Percentiles rank a stretch among this genome's conserved stretches.
These are phyloP conservation scores for Colletes latitarsis DNA, from an alignment of 1,140 invertebrate genomes.

Conservation along the genomic window DNA sequence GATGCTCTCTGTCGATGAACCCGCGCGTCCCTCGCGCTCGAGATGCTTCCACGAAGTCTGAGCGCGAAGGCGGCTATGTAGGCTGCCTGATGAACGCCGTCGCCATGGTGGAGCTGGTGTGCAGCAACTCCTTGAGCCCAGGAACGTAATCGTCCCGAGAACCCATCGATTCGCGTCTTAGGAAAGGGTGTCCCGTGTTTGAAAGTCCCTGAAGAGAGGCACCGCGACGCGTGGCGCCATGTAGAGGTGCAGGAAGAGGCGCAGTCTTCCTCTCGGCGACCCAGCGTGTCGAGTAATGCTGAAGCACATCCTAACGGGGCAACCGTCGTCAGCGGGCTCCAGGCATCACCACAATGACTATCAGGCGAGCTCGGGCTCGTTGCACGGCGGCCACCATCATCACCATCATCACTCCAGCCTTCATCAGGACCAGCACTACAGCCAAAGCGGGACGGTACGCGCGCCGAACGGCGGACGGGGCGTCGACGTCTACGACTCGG, in stretches of 20 bases:
- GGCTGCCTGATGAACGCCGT: slow-evolving; percentile 35
- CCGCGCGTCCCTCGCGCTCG: too few species aligned
- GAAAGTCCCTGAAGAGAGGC: neutral
- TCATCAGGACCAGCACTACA: slow-evolving; percentile 64
- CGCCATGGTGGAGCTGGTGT: slow-evolving; percentile 67
- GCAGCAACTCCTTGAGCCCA: slow-evolving; percentile 71
- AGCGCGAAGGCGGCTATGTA: slow-evolving; percentile 28
- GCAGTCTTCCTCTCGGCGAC: slow-evolving; percentile 40
- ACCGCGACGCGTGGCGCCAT: slow-evolving; percentile 34
- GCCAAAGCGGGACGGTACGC: slow-evolving; percentile 40
- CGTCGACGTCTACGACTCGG: slow-evolving; percentile 76
- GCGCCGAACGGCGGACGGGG: slow-evolving; percentile 52
- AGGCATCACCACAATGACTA: slow-evolving; percentile 77
- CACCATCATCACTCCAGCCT: slow-evolving; percentile 66
- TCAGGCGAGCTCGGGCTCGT: slow-evolving; percentile 66
- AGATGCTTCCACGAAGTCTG: neutral
- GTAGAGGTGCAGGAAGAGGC: slow-evolving; percentile 48
- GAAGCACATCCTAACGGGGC: slow-evolving; percentile 81
- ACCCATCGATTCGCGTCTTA: too few species aligned
- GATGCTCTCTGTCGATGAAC: neutral
- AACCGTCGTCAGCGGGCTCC: slow-evolving; percentile 78
- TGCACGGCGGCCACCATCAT: slow-evolving; percentile 61
- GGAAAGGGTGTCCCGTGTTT: neutral
- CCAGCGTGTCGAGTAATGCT: slow-evolving; percentile 78
- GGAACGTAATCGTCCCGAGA: slow-evolving; percentile 47